A percentile compares a stretch with the other conserved stretches of the same genome.
Conservation (phyloP, 2,888 invertebrate species). For the Diarsia rubi region DNA sequence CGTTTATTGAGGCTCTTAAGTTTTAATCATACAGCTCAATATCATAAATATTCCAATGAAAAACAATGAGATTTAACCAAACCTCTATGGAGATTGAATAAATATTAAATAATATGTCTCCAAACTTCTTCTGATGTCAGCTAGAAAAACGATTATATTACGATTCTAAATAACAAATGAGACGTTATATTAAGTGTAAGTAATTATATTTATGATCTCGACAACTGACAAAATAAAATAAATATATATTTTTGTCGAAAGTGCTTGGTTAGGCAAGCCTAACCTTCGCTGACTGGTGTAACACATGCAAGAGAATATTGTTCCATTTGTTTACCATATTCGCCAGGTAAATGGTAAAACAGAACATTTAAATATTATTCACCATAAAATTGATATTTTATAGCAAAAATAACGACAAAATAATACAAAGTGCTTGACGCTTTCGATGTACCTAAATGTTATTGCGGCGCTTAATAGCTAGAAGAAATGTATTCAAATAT, state of each 20-base stretch:
- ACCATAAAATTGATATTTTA: slow-evolving; percentile 13
- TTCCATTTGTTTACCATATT: slow-evolving; percentile 21
- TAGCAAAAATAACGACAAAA: slow-evolving; percentile 17
- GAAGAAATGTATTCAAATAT: slow-evolving; percentile 57
- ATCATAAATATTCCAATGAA: slow-evolving; percentile 27
- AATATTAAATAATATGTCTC: not conserved
- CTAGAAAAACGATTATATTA: slow-evolving; percentile 9
- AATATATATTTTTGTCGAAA: slow-evolving; percentile 17
- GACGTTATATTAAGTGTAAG: slow-evolving; percentile 20
- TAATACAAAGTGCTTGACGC: slow-evolving; percentile 59
- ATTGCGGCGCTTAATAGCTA: slow-evolving; percentile 61
- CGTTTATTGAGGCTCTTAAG: slow-evolving; percentile 24
- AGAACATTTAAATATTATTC: slow-evolving; percentile 8
- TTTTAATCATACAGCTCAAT: not conserved
- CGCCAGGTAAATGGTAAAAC: slow-evolving; percentile 3
- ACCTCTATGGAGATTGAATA: slow-evolving; percentile 13
- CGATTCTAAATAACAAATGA: slow-evolving; percentile 29
- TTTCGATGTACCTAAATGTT: slow-evolving; percentile 63
- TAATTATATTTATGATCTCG: slow-evolving; percentile 43
- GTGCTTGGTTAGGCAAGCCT: not conserved
- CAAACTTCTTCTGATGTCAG: not conserved
- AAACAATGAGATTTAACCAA: slow-evolving; percentile 21
- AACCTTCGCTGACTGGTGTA: not conserved
- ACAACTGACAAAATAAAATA: slow-evolving; percentile 50
- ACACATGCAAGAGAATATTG: not conserved